Conservation (phyloP, 2,113 vertebrate species). For the Oxyruncus cristatus region DNA sequence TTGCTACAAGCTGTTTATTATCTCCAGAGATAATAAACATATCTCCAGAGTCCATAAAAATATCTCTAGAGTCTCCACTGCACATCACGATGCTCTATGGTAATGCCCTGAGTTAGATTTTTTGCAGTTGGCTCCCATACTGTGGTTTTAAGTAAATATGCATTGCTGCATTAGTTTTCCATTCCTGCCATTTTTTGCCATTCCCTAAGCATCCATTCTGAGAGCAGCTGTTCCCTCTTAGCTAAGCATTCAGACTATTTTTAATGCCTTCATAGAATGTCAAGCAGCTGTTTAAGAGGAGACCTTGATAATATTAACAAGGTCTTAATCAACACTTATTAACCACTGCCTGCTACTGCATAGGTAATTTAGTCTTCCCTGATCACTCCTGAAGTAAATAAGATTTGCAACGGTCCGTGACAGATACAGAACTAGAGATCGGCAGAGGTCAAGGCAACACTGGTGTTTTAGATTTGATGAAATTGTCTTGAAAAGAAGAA, state of each 20-base stretch:
- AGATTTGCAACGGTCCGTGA: not conserved
- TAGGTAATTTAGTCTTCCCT: not conserved
- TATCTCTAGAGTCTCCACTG: not conserved
- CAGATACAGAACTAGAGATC: not conserved
- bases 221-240: not conserved
- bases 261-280: not conserved
- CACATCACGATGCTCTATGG: not conserved
- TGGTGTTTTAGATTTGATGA: not conserved
- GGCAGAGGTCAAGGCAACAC: not conserved
- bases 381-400: not conserved
- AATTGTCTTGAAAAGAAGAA: not conserved
- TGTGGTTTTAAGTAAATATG: not conserved
- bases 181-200: not conserved
- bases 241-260: not conserved
- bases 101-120: not conserved
- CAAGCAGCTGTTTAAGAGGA: not conserved
- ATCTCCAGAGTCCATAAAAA: not conserved
- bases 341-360: not conserved
- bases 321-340: not conserved
- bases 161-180: not conserved
- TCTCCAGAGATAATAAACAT: not conserved
- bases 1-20: not conserved
- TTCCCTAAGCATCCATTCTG: not conserved
- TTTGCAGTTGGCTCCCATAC: not conserved
- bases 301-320: not conserved